Evolutionary conservation across 2,113 vertebrate species (phyloP), one percentile per base, ranked within the genome.

Genomic region (Stigmatopora argus): DNA sequence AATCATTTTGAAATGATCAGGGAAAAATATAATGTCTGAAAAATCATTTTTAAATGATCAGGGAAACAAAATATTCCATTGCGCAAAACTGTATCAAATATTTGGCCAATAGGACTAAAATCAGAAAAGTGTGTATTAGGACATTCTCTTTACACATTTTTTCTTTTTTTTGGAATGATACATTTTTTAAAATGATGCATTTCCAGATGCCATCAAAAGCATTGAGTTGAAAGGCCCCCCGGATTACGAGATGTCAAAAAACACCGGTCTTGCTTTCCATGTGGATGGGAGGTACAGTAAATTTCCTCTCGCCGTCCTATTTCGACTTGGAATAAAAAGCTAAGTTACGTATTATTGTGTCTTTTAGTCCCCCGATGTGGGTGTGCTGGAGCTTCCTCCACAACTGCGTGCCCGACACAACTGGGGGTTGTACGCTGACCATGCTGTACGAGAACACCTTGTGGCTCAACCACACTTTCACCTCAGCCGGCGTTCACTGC

Each of bases 311-410:
- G 18, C 35, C 0, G 1, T 35, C 15, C 11, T 55, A 18, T 14
- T 23, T 14, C 14, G 14, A 56, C 13, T 7, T 31, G 19, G 21
- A 53, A 12, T 19, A 26, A 17, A 17, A 49, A 64, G 1, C 1
- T 61, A n/a, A 47, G 17, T 5, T 31, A 31, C 3, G 26, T 34
- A 45, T 14, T 34, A 38, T 2, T 71, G 18, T 65, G 45, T 69
- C 0, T n/a, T 3, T 1, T 67, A 97, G 95, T 81, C 92, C 92
- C 0, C 95, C 95, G 0, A 85, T 95, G 61, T 89, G 85, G 0
- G 56, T 94, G 11, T 97, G 95, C 83, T 97, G 94, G 94, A 88
- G 86, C 2, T 90, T 98, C 62, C 91, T 93, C 73, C 44, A 86
- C 0, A 88, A 92, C 55, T 98, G 95, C 45, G 62, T 87, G 5